Conservation (phyloP, 2,113 vertebrate species). For the Sisor rabdophorus region DNA sequence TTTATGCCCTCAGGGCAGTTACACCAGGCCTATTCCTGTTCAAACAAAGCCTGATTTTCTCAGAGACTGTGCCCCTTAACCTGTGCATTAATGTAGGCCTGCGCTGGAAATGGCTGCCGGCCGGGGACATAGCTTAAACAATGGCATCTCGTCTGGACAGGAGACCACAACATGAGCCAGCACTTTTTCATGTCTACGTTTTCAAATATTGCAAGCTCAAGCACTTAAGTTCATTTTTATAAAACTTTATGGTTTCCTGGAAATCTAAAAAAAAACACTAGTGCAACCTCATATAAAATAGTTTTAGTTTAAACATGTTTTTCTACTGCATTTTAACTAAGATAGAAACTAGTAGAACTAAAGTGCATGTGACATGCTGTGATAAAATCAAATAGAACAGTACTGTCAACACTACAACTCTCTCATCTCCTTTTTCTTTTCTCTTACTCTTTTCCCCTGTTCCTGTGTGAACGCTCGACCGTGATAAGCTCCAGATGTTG, state of each 20-base stretch:
- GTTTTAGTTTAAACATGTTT: background rate
- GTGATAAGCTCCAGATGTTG: constrained; percentile 55
- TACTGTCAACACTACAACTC: constrained; percentile 31
- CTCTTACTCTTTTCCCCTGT: constrained; percentile 14
- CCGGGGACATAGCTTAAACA: constrained; percentile 34
- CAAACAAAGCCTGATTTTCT: constrained; percentile 62
- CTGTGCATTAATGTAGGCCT: constrained; percentile 27
- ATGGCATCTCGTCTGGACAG: constrained; percentile 23
- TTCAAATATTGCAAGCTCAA: constrained; percentile 9
- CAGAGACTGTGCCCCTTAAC: constrained; percentile 42
- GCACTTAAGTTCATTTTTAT: constrained; percentile 22
- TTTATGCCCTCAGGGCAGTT: constrained; percentile 51
- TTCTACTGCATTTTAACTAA: constrained; percentile 3
- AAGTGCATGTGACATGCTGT: constrained; percentile 44
- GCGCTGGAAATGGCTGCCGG: constrained; percentile 17
- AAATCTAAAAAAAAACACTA: background rate
- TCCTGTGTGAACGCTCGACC: constrained; percentile 35
- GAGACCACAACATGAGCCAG: constrained; percentile 27
- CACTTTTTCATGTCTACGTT: constrained; percentile 24
- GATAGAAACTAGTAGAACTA: background rate
- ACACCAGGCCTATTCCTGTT: constrained; percentile 49
- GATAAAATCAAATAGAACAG: constrained; percentile 38
- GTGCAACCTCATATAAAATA: background rate
- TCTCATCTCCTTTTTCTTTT: constrained; percentile 31
- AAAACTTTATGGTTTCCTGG: background rate